Conservation (phyloP, 2,113 vertebrate genomes). For the Syngnathoides biaculeatus region DNA sequence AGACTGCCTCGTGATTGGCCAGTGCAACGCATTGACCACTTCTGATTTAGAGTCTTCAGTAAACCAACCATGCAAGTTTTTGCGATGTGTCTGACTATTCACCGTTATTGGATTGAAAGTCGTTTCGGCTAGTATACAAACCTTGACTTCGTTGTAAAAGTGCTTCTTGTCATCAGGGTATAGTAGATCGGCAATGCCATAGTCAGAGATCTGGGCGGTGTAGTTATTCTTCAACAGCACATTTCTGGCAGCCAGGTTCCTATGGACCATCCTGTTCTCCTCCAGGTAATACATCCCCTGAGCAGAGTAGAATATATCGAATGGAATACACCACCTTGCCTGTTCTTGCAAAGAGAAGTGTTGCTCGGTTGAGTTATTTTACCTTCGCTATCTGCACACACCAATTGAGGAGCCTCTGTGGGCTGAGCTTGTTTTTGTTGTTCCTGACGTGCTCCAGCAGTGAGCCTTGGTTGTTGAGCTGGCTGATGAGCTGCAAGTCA, state of each 20-base stretch:
- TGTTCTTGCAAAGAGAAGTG: background rate
- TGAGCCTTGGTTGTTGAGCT: constrained; percentile 82
- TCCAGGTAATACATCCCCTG: constrained; percentile 97
- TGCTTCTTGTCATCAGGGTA: constrained; percentile 90
- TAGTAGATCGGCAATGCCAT: constrained; percentile 86
- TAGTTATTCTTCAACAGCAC: constrained; percentile 81
- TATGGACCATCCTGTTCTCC: constrained; percentile 89
- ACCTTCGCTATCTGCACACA: constrained; percentile 96
- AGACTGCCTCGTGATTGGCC: no score
- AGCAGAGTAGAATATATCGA: background rate
- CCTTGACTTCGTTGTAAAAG: constrained; percentile 86
- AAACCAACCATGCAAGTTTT: no score
- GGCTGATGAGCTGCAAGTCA: constrained; percentile 85
- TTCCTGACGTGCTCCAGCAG: constrained; percentile 84
- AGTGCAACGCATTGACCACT: no score
- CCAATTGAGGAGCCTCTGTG: constrained; percentile 93
- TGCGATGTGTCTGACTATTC: no score
- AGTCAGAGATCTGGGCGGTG: constrained; percentile 89
- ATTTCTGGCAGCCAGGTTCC: constrained; percentile 83
- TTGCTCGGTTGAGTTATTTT: constrained; percentile 11
- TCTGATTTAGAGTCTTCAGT: no score
- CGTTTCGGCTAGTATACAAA: constrained; percentile 39
- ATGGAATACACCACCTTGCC: background rate
- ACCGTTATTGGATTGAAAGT: background rate
- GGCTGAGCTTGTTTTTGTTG: constrained; percentile 72